Base-by-base conservation (phyloP, 2,797 vertebrate genomes). In the Sebastiscus albofasciatus region DNA sequence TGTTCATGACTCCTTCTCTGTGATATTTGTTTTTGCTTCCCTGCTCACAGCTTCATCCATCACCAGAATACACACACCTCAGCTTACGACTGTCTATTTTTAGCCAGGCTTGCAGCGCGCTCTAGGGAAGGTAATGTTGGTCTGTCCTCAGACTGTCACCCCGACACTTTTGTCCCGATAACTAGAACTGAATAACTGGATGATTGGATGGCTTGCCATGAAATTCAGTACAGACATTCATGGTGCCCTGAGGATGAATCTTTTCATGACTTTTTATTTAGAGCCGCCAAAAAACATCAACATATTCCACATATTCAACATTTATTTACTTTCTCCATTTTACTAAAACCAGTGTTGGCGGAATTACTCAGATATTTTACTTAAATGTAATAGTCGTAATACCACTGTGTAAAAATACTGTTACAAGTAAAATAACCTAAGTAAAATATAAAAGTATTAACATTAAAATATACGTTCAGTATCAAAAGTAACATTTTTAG, bases 1-100 rank as follows among this genome's bases (percentile, higher is more conserved):
- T 80, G 36, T 75, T 80, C 29, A 11, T 59, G 77, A 75, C 83
- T 31, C 59, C 83, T 79, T 66, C 59, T 77, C 56, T 86, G 70
- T 84, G 76, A 77, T 84, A 79, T 89, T 91, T 91, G 83, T 88
- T 91, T 27, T 87, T 86, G 26, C 67, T 66, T 83, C 72, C 56
- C 46, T 34, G 71, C 83, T 83, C 54, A 26, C 60, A 46, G 74
- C 8, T 2, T 70, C 77, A 87, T 88, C 79, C 81, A 86, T 94
- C 89, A 89, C 52, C 33, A 59, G 58, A 79, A 70, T 39, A 75
- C 80, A 86, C 66, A 86, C 60, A 83, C 54, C 52, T 58, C 22
- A 33, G 72, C 20, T 56, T 27, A 76, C 12, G 24, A 16, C 33
- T 66, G 74, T 84, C 80, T 86, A 67, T 85, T 82, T 84, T 75